These are phyloP conservation scores for Nezara viridula DNA, from an alignment of 2,888 invertebrate genomes.

Conservation along the genomic window DNA sequence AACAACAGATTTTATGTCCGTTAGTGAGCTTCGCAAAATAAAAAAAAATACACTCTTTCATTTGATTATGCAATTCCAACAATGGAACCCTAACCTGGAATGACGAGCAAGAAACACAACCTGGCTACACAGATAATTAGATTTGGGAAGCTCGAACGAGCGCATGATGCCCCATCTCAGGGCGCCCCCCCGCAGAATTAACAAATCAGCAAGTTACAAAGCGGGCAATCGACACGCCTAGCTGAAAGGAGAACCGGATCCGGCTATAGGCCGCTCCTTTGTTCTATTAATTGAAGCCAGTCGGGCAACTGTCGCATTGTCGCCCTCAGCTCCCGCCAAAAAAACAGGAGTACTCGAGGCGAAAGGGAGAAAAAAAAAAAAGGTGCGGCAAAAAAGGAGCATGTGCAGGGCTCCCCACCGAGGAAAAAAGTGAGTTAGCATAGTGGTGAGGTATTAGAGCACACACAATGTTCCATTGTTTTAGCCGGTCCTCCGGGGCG, in stretches of 20 bases:
- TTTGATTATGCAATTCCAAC: background rate
- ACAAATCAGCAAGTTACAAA: conserved; percentile 19
- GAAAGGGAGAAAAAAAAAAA: conserved; percentile 18
- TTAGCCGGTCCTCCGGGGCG: background rate
- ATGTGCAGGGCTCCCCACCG: background rate
- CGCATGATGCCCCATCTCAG: background rate
- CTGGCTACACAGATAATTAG: conserved; percentile 13
- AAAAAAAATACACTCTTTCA: background rate
- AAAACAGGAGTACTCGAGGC: conserved; percentile 27
- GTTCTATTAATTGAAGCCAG: conserved; percentile 33
- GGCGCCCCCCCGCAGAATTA: conserved; percentile 31
- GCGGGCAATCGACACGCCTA: conserved; percentile 33
- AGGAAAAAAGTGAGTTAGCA: conserved; percentile 29
- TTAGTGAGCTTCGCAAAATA: background rate
- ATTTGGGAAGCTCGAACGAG: conserved; percentile 33
- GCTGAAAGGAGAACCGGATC: conserved; percentile 1
- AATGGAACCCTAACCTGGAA: background rate
- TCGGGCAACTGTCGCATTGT: conserved; percentile 46
- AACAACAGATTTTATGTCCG: background rate
- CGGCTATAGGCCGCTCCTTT: background rate
- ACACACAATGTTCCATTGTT: conserved; percentile 42
- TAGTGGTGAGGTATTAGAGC: conserved; percentile 48
- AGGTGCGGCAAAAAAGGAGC: background rate
- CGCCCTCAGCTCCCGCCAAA: conserved; percentile 5
- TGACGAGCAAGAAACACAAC: conserved; percentile 18